Conservation (phyloP, 1,140 invertebrate genomes). For the Drosophila lacertosa region DNA sequence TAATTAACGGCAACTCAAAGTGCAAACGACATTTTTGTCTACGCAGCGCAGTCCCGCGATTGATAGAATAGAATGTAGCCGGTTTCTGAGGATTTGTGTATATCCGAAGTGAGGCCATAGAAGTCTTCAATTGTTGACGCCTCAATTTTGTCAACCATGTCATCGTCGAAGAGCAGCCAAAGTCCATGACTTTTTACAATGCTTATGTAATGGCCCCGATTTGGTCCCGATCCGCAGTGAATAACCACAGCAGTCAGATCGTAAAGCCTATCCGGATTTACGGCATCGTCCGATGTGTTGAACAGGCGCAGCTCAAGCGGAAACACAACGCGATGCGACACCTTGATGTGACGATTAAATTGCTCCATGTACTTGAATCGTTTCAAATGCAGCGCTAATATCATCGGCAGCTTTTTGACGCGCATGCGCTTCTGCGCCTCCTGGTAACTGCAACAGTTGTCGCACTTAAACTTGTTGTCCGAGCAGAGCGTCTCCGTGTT, state of each 20-base stretch:
- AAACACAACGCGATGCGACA: slow-evolving; percentile 99
- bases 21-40: neutral
- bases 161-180: slow-evolving; percentile 99
- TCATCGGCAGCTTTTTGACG: slow-evolving; percentile 98
- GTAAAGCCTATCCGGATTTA: slow-evolving; percentile 98
- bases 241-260: slow-evolving; percentile 99
- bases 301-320: slow-evolving; percentile 98
- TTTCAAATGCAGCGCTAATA: slow-evolving; percentile 98
- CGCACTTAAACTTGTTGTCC: slow-evolving; percentile 99
- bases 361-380: slow-evolving; percentile 99
- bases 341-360: slow-evolving; percentile 99
- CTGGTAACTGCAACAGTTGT: slow-evolving; percentile 99
- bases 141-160: slow-evolving; percentile 99
- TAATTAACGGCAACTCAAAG: neutral
- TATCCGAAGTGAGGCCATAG: slow-evolving; percentile 98
- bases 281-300: slow-evolving; percentile 99
- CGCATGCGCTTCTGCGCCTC: slow-evolving; percentile 99
- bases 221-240: slow-evolving; percentile 99
- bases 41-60: slow-evolving; percentile 90
- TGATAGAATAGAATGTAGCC: slow-evolving; percentile 99
- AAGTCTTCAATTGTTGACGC: slow-evolving; percentile 99
- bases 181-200: slow-evolving; percentile 99
- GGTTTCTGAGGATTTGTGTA: slow-evolving; percentile 99
- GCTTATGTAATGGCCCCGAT: slow-evolving; percentile 99
- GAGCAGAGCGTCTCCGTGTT: slow-evolving; percentile 99